Base-by-base conservation (phyloP, 2,113 vertebrate genomes). In the Fulica atra region DNA sequence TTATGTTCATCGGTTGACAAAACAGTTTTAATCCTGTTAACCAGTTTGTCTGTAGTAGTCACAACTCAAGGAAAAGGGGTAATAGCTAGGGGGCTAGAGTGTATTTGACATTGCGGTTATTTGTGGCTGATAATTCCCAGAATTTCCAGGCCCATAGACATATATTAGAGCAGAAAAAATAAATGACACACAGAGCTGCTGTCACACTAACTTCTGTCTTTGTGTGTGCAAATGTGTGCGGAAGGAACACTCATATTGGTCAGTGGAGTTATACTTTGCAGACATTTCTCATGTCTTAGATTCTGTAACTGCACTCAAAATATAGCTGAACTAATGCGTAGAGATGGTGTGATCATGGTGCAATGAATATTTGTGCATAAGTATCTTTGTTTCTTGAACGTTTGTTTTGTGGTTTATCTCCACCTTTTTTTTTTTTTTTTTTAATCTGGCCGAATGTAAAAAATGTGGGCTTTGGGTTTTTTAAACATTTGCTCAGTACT, bases 391-490 rank as follows among this genome's bases (percentile, higher is more conserved):
- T 87, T 7, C 18, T 77, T 88, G 44, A 73, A 90, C 91, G 36
- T 4, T 44, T 82, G 5, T 50, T 71, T 11, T 42, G 36, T 60
- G 56, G n/a, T 40, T 94, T 51, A 48, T 25, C 10, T 74, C 7
- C 7, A 54, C 15, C 2, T 44, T 72, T 35, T 29, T 25, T 3
- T 29, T 40, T 13, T 33, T 11, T 38, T 15, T 35, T 38, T 15
- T 35, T 1, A 7, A 46, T 54, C 35, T 3, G 2, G 7, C 4
- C 11, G 40, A n/a, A 65, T 36, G 16, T 44, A 25, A 59, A 56
- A 63, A 68, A 28, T 17, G 7, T 18, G 1, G 1, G 1, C 23
- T 1, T 0, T 29, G 13, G 6, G 14, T 51, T 26, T 17, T 61
- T 61, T 54, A 19, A 42, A 28, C 6, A 71, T 38, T 88, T 59